Conservation (phyloP, 1,140 invertebrate species). For the Bombus polaris region DNA sequence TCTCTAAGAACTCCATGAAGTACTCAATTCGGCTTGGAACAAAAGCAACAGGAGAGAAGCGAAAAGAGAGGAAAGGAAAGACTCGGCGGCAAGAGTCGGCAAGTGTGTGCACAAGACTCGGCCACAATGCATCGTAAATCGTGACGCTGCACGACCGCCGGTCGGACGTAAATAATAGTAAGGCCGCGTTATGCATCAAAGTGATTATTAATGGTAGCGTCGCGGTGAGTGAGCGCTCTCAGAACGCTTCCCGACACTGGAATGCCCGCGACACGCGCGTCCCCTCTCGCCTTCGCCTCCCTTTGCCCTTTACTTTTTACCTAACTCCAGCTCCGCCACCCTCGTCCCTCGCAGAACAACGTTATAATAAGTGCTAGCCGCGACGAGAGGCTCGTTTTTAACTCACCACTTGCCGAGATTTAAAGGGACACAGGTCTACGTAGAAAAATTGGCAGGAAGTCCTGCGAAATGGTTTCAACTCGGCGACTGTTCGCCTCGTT, state of each 20-base stretch:
- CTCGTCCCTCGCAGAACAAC: slow-evolving; percentile 26
- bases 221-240: slow-evolving; percentile 73
- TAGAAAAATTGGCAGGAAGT: slow-evolving; percentile 45
- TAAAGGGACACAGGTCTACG: slow-evolving; percentile 1
- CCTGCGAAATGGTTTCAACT: slow-evolving; percentile 11
- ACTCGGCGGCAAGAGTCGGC: slow-evolving; percentile 35
- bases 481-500: background rate
- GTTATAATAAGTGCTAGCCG: slow-evolving; percentile 68
- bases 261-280: slow-evolving; percentile 69
- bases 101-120: slow-evolving; percentile 32
- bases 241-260: slow-evolving; percentile 69
- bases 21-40: slow-evolving; percentile 37
- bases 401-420: slow-evolving; percentile 56
- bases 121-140: slow-evolving; percentile 74
- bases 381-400: slow-evolving; percentile 74
- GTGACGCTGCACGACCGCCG: slow-evolving; percentile 57
- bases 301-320: slow-evolving; percentile 35
- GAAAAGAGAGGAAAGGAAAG: background rate
- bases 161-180: slow-evolving; percentile 71
- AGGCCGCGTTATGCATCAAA: slow-evolving; percentile 76
- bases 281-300: slow-evolving; percentile 24
- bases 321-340: slow-evolving; percentile 19
- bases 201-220: slow-evolving; percentile 79
- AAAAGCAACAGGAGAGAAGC: background rate
- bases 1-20: slow-evolving; percentile 17